Evolutionary conservation across 2,113 vertebrate genomes (phyloP), one percentile per base, ranked within the genome.

Genomic region (Galbula dea): DNA sequence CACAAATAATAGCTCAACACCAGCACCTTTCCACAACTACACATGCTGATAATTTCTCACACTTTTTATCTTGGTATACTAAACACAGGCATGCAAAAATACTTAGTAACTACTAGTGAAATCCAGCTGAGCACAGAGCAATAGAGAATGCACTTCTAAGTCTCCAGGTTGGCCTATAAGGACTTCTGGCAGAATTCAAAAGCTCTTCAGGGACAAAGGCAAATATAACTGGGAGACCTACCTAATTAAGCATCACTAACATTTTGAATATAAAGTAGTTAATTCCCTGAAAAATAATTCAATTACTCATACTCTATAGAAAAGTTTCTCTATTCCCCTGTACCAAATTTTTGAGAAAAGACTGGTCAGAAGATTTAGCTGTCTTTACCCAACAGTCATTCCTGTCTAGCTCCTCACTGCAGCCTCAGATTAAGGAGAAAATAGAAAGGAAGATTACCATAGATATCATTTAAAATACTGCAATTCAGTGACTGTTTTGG

Each of bases 261-360:
- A 88, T 85, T 85, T 54, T 61, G 85, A 85, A 91, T 85, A 88
- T 71, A 55, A 78, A 96, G 54, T 54, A 83, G 88, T 77, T 91
- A 91, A 89, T 84, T 82, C 81, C 93, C 62, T 65, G 74, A 84
- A 95, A 93, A 95, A 95, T 87, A 95, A 88, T 90, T 90, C 58
- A 76, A 89, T 94, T 95, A 93, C 94, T 87, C 89, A 94, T 82
- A 89, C 41, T 88, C 73, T 61, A 0, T 1, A 45, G 20, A 67
- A 81, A 83, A 88, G 49, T 10, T 45, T 66, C 87, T 61, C 3
- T 9, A 58, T 12, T 59, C 9, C 26, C 12, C 39, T 32, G 24
- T 30, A 88, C 11, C 8, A 9, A 24, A 62, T 48, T n/a, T 41
- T 5, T 15, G 10, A 54, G 45, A 81, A 54, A 34, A 46, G 15